Conservation (phyloP, 2,113 vertebrate genomes). For the Castor canadensis region DNA sequence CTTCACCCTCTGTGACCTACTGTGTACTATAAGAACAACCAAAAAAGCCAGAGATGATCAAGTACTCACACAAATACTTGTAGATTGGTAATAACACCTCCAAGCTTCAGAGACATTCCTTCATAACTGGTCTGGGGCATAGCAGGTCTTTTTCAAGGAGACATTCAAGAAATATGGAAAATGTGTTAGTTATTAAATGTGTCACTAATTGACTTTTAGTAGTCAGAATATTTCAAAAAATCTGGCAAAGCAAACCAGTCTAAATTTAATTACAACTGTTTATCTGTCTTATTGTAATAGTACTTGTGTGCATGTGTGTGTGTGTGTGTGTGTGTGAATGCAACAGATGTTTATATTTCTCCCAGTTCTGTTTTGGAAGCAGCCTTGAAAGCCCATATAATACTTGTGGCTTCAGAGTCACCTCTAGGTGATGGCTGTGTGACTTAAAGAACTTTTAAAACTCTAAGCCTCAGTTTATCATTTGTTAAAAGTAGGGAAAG, state of each 20-base stretch:
- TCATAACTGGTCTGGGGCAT: not conserved
- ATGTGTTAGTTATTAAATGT: not conserved
- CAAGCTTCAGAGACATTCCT: not conserved
- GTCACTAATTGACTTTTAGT: not conserved
- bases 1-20: conserved; percentile 49
- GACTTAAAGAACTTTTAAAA: not conserved
- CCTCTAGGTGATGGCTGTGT: not conserved
- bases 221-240: conserved; percentile 37
- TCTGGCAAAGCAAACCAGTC: not conserved
- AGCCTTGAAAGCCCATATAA: not conserved
- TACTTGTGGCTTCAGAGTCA: not conserved
- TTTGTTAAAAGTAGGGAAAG: not conserved
- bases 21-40: conserved; percentile 42
- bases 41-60: conserved; percentile 38
- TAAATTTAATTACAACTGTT: not conserved
- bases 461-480: not conserved
- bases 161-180: conserved; percentile 4
- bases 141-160: not conserved
- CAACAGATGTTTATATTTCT: not conserved
- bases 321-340: not conserved
- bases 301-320: not conserved
- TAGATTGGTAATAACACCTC: not conserved
- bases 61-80: conserved; percentile 17
- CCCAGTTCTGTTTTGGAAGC: not conserved
- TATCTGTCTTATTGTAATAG: not conserved